A percentile compares a stretch with the other conserved stretches of the same genome.
phyloP scores from a whole-genome alignment of 2,888 invertebrate species.

The Blomia tropicalis region DNA sequence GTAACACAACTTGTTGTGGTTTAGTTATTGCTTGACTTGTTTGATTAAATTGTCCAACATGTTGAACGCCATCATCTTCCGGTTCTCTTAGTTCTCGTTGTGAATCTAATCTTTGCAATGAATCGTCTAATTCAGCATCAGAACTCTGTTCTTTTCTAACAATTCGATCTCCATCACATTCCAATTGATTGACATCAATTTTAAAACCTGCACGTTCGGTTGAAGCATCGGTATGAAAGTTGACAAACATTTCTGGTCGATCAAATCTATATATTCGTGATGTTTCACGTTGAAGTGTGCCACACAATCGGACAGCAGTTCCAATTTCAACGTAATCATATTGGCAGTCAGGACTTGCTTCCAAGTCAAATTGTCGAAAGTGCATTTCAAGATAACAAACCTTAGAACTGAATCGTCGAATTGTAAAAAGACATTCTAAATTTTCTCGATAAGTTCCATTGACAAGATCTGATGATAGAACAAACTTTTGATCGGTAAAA shows the following conservation, averaged over 20 bases:
- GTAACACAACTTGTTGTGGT: neutral
- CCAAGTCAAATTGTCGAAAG: slow-evolving; percentile 31
- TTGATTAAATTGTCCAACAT: neutral
- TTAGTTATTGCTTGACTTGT: neutral
- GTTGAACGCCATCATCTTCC: neutral
- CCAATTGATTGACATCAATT: slow-evolving; percentile 27
- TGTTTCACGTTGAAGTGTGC: slow-evolving; percentile 27
- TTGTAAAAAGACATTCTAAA: slow-evolving; percentile 10
- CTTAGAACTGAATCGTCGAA: slow-evolving; percentile 9
- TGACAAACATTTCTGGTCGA: slow-evolving; percentile 28
- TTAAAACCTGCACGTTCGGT: slow-evolving; percentile 29
- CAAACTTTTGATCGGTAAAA: slow-evolving; percentile 27
- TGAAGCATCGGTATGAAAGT: slow-evolving; percentile 29
- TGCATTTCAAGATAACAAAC: slow-evolving; percentile 31
- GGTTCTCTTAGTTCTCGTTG: neutral
- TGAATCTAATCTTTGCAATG: neutral
- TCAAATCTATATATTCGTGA: slow-evolving; percentile 29
- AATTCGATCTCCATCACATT: slow-evolving; percentile 25
- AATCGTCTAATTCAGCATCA: neutral
- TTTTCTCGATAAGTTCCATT: neutral
- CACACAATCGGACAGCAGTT: slow-evolving; percentile 30
- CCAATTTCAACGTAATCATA: slow-evolving; percentile 31
- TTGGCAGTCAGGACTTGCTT: slow-evolving; percentile 31
- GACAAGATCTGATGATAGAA: slow-evolving; percentile 16
- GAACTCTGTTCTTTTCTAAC: slow-evolving; percentile 5